Percentiles rank a stretch among this genome's conserved stretches.
Evolutionary conservation across 2,113 vertebrate genomes (phyloP).

Genomic region (Zeus faber): DNA sequence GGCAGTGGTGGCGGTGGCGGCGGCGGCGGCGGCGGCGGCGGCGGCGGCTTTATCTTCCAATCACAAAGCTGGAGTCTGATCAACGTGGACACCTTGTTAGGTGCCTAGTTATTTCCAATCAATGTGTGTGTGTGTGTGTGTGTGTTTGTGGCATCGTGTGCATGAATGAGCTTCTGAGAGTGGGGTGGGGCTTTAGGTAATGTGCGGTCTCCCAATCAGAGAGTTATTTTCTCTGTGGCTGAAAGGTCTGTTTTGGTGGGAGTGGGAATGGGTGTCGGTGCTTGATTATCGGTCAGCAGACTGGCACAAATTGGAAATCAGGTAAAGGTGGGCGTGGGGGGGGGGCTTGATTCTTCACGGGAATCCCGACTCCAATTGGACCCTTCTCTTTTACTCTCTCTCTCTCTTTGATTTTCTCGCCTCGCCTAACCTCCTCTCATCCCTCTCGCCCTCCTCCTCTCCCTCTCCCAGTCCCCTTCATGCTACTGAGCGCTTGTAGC

Average conservation of each 20-base stretch:
- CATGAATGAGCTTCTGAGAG: conserved; percentile 19
- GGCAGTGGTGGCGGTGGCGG: neutral
- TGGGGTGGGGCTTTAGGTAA: conserved; percentile 17
- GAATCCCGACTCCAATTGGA: conserved; percentile 57
- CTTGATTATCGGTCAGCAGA: conserved; percentile 61
- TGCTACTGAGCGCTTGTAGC: conserved; percentile 45
- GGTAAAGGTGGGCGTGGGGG: conserved; percentile 63
- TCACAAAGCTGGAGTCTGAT: conserved; percentile 39
- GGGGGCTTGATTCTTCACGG: conserved; percentile 37
- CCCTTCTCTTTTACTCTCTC: conserved; percentile 41
- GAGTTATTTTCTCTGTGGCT: neutral
- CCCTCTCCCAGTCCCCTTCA: neutral
- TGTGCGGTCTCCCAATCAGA: conserved; percentile 40
- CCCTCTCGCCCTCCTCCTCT: neutral
- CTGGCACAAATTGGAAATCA: conserved; percentile 75
- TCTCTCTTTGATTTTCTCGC: conserved; percentile 39
- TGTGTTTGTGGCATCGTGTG: neutral
- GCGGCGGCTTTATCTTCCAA: conserved; percentile 47
- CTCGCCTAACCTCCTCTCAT: neutral
- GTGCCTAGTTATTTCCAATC: conserved; percentile 48
- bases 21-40: neutral
- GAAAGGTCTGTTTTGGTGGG: too few relatives aligned
- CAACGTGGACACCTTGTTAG: conserved; percentile 48
- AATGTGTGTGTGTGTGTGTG: conserved; percentile 11
- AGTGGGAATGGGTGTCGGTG: conserved; percentile 30